A percentile compares a stretch with the other conserved stretches of the same genome.
Conservation (phyloP, 2,113 vertebrate species). For the Speoplatyrhinus poulsoni region DNA sequence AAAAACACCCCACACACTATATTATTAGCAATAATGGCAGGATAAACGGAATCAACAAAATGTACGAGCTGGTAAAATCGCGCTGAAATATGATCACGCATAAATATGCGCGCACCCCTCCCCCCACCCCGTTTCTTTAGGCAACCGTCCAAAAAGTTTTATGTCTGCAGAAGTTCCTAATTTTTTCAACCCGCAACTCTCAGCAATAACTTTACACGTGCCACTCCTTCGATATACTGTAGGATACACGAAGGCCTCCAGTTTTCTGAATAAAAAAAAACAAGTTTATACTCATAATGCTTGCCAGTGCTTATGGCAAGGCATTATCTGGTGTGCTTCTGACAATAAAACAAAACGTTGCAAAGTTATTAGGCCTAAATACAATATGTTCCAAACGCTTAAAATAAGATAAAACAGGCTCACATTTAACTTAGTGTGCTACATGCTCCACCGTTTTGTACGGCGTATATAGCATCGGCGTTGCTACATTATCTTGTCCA, state of each 20-base stretch:
- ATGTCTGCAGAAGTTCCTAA: conserved; percentile 26
- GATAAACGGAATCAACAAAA: conserved; percentile 61
- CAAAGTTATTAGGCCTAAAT: too few relatives aligned
- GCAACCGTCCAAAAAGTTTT: conserved; percentile 52
- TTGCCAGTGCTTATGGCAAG: too few relatives aligned
- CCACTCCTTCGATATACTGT: too few relatives aligned
- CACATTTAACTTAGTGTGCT: not conserved
- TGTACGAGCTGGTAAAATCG: conserved; percentile 19
- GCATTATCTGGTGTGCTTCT: too few relatives aligned
- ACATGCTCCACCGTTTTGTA: conserved; percentile 8
- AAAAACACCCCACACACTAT: not conserved
- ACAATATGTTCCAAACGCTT: too few relatives aligned
- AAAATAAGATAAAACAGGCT: conserved; percentile 2
- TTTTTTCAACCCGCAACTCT: conserved; percentile 35
- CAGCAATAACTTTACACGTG: conserved; percentile 15
- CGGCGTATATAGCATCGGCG: not conserved
- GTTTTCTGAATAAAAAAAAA: too few relatives aligned
- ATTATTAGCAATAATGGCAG: conserved; percentile 1
- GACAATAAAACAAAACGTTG: too few relatives aligned
- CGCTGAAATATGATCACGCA: conserved; percentile 66
- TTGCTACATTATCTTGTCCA: conserved; percentile 5
- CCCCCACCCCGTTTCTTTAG: conserved; percentile 36
- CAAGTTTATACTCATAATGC: too few relatives aligned
- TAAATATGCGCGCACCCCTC: conserved; percentile 43
- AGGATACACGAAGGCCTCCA: too few relatives aligned